Percentiles rank a stretch among this genome's conserved stretches.
phyloP scores from a whole-genome alignment of 2,113 vertebrate genomes.

The Onychorhynchus coronatus region DNA sequence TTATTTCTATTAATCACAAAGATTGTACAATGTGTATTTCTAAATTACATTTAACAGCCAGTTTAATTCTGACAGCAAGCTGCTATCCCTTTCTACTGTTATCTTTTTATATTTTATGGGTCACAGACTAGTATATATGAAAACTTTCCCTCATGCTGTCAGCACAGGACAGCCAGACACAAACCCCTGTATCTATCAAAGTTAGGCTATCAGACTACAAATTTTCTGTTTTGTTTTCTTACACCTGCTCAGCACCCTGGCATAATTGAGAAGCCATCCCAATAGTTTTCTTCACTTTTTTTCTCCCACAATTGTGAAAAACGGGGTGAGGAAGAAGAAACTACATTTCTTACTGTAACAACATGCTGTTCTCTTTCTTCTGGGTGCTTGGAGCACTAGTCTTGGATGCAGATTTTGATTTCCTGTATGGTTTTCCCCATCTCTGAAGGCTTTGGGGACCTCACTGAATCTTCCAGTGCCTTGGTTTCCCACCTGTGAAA shows the following conservation, averaged over 20 bases:
- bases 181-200: constrained; percentile 55
- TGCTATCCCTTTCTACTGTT: constrained; percentile 23
- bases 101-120: constrained; percentile 46
- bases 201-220: constrained; percentile 26
- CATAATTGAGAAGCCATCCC: background rate
- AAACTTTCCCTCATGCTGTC: constrained; percentile 27
- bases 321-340: background rate
- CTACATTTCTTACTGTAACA: background rate
- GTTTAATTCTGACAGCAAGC: constrained; percentile 23
- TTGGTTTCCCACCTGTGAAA: background rate
- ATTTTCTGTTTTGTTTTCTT: background rate
- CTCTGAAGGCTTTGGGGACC: background rate
- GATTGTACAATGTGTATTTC: background rate
- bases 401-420: background rate
- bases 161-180: constrained; percentile 11
- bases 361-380: background rate
- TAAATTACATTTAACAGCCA: constrained; percentile 15
- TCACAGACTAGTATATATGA: constrained; percentile 31
- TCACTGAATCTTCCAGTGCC: background rate
- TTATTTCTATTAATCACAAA: constrained; percentile 20
- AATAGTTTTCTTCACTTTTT: background rate
- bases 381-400: background rate
- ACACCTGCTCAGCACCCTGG: background rate
- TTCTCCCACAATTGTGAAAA: background rate
- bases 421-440: background rate